Evolutionary conservation across 2,113 vertebrate genomes (phyloP).

Genomic region (Planiliza haematocheilus): DNA sequence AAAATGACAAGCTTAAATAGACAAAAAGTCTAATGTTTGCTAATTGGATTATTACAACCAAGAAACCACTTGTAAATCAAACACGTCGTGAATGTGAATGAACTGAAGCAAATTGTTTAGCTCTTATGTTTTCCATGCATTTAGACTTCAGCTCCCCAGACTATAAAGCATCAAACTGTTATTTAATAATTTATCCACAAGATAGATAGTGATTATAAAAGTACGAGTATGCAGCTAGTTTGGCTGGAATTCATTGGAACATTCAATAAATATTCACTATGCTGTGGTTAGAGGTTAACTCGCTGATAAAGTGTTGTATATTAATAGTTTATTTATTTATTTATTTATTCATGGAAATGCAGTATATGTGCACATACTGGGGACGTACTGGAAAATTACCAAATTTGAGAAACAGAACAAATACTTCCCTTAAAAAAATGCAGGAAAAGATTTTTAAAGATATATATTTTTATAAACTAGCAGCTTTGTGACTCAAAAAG

Average conservation of each 20-base stretch:
- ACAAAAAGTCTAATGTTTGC: too few relatives aligned
- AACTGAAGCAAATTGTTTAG: too few relatives aligned
- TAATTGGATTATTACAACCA: too few relatives aligned
- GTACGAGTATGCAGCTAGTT: too few relatives aligned
- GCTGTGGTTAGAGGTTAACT: not conserved
- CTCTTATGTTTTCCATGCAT: too few relatives aligned
- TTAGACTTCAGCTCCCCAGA: too few relatives aligned
- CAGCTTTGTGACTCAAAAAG: not conserved
- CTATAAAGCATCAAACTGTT: too few relatives aligned
- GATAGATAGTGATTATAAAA: too few relatives aligned
- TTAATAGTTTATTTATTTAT: conserved; percentile 18
- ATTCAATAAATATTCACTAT: not conserved
- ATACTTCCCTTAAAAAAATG: conserved; percentile 40
- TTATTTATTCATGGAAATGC: conserved; percentile 26
- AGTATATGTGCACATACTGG: conserved; percentile 8
- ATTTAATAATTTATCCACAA: too few relatives aligned
- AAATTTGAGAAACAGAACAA: conserved; percentile 45
- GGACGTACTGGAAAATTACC: conserved; percentile 27
- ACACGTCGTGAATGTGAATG: too few relatives aligned
- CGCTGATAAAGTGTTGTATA: conserved; percentile 13
- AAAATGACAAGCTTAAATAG: too few relatives aligned
- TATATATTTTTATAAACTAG: conserved; percentile 23
- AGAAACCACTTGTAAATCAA: too few relatives aligned
- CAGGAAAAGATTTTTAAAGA: conserved; percentile 19
- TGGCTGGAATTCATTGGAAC: not conserved